Percentiles rank a stretch among this genome's conserved stretches.
These are phyloP conservation scores for Andrena flavipes DNA, from an alignment of 2,888 invertebrate species.

Conservation along the genomic window DNA sequence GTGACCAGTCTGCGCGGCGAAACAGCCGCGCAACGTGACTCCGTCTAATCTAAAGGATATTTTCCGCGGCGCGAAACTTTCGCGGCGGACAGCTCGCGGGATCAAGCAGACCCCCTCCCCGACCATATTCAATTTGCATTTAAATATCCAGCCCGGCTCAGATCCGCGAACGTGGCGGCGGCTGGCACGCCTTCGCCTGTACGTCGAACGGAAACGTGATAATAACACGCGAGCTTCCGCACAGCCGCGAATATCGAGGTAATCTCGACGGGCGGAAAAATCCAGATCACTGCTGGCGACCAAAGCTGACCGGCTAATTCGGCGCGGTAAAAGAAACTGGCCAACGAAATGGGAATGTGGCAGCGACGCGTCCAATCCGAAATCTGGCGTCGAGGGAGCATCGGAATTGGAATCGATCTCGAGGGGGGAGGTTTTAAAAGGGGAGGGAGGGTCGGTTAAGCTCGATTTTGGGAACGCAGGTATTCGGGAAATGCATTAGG, in stretches of 20 bases:
- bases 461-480: conserved; percentile 51
- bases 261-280: conserved; percentile 13
- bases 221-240: conserved; percentile 5
- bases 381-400: neutral
- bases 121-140: conserved; percentile 78
- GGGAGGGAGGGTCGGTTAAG: conserved; percentile 37
- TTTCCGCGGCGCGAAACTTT: conserved; percentile 49
- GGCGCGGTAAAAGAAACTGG: neutral
- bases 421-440: neutral
- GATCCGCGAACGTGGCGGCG: conserved; percentile 46
- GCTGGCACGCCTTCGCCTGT: conserved; percentile 18
- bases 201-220: conserved; percentile 43
- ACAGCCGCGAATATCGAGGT: conserved; percentile 7
- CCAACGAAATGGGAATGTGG: neutral
- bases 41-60: conserved; percentile 64
- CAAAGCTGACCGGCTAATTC: neutral
- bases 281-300: neutral
- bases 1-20: conserved; percentile 26
- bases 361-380: neutral
- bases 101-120: conserved; percentile 45
- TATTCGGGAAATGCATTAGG: conserved; percentile 55
- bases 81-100: conserved; percentile 37
- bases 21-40: conserved; percentile 49
- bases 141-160: conserved; percentile 71
- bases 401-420: conserved; percentile 30